Conservation (phyloP, 2,113 vertebrate species). For the Aramus guarauna region DNA sequence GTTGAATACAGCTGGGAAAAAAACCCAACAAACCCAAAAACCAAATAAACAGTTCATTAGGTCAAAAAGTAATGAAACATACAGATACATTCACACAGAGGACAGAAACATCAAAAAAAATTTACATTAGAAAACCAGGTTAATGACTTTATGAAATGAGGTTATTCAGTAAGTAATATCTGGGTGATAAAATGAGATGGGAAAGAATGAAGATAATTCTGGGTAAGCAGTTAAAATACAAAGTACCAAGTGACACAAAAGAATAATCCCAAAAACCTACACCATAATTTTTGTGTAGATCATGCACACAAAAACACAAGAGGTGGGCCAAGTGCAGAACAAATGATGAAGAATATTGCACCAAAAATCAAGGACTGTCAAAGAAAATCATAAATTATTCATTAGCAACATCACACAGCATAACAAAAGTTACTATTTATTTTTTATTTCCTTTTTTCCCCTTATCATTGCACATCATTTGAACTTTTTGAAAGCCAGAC, state of each 20-base stretch:
- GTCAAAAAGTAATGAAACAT: neutral
- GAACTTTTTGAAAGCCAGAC: conserved; percentile 2
- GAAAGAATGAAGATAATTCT: neutral
- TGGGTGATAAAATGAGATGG: neutral
- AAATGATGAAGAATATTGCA: neutral
- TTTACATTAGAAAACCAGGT: neutral
- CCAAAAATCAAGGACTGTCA: neutral
- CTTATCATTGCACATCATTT: neutral
- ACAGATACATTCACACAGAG: neutral
- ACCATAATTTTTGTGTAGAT: neutral
- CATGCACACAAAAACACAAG: neutral
- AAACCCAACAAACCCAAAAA: neutral
- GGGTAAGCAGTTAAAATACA: neutral
- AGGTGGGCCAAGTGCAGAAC: neutral
- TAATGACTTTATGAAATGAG: neutral
- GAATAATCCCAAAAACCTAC: neutral
- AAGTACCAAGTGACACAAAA: neutral
- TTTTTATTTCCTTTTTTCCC: neutral
- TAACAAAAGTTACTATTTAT: neutral
- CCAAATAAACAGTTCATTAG: neutral
- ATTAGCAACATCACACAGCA: neutral
- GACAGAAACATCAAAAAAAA: fast-evolving
- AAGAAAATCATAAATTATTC: neutral
- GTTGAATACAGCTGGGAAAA: neutral
- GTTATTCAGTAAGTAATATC: neutral